A percentile compares a stretch with the other conserved stretches of the same genome.
These are phyloP conservation scores for Tetrapedia diversipes DNA, from an alignment of 2,888 invertebrate species.

Conservation along the genomic window DNA sequence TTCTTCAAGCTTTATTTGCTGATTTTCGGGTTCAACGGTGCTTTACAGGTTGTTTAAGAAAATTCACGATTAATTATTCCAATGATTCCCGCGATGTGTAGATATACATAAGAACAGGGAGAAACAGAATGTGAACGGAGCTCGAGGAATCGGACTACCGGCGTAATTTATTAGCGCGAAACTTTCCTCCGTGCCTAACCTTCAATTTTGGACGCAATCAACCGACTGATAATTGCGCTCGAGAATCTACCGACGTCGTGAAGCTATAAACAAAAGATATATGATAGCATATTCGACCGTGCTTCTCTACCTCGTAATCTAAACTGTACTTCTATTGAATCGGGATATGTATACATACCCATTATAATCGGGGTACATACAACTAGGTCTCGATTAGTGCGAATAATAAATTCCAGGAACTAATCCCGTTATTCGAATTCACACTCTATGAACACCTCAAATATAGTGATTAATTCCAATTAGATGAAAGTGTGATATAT, in stretches of 20 bases:
- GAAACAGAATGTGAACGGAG: not conserved
- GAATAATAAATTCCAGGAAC: no score
- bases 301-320: no score
- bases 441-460: no score
- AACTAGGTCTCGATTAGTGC: no score
- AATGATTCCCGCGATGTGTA: not conserved
- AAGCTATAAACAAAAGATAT: slow-evolving; percentile 29
- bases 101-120: not conserved
- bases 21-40: not conserved
- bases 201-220: slow-evolving; percentile 43
- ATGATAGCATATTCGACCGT: not conserved
- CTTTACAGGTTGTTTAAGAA: slow-evolving; percentile 31
- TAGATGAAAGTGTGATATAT: no score
- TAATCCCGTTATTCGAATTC: no score
- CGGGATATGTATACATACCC: no score
- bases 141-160: slow-evolving; percentile 18
- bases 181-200: slow-evolving; percentile 39
- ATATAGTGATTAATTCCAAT: no score
- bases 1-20: not conserved
- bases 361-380: no score
- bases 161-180: slow-evolving; percentile 31
- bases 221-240: slow-evolving; percentile 16
- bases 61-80: slow-evolving; percentile 42
- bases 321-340: no score
- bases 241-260: slow-evolving; percentile 3